A percentile compares a stretch with the other conserved stretches of the same genome.
These are phyloP conservation scores for Idaea biselata DNA, from an alignment of 2,888 invertebrate species.

Conservation along the genomic window DNA sequence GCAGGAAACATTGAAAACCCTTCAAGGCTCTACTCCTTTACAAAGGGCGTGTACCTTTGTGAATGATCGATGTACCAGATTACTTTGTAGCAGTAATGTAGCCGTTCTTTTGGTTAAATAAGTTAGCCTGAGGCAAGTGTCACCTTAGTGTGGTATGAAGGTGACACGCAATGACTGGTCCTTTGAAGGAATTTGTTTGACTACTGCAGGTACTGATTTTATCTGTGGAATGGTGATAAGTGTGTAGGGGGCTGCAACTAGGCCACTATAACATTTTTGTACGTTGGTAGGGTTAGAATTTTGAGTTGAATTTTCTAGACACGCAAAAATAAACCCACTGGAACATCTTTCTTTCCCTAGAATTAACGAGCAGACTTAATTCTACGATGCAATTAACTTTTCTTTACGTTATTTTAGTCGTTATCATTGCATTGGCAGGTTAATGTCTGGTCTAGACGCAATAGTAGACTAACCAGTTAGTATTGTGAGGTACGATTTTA, in stretches of 20 bases:
- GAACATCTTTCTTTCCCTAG: neutral
- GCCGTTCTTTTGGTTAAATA: slow-evolving; percentile 58
- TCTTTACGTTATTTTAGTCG: slow-evolving; percentile 2
- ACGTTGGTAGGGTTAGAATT: too few relatives aligned
- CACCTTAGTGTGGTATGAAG: slow-evolving; percentile 43
- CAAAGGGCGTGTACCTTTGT: slow-evolving; percentile 48
- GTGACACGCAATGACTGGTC: slow-evolving; percentile 32
- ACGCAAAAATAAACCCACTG: too few relatives aligned
- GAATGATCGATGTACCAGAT: slow-evolving; percentile 72
- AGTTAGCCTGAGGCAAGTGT: slow-evolving; percentile 67
- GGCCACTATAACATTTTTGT: neutral
- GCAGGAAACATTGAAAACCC: slow-evolving; percentile 12
- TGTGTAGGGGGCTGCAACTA: neutral
- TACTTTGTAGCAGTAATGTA: slow-evolving; percentile 59
- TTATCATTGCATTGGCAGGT: neutral
- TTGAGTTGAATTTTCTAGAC: too few relatives aligned
- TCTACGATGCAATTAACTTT: neutral
- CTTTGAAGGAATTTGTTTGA: slow-evolving; percentile 21
- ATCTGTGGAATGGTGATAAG: slow-evolving; percentile 14
- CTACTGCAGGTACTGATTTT: slow-evolving; percentile 17
- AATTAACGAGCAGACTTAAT: neutral
- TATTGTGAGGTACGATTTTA: neutral
- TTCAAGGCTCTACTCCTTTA: slow-evolving; percentile 19
- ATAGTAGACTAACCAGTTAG: neutral
- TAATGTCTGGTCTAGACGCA: neutral